Evolutionary conservation across 1,140 invertebrate species (phyloP).

Genomic region (Caerostris extrusa): DNA sequence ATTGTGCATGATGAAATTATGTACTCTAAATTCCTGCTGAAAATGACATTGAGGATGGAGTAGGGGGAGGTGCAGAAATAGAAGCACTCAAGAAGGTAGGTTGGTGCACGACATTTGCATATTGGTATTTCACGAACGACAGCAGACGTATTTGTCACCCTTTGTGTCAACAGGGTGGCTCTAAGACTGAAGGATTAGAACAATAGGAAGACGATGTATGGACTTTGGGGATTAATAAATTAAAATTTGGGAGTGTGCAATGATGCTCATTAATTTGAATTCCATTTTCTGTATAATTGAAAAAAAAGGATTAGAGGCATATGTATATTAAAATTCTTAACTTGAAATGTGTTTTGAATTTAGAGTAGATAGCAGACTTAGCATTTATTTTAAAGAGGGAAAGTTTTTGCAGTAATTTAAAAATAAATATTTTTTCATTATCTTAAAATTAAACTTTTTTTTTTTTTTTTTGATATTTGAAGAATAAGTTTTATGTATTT

Average conservation of each 20-base stretch:
- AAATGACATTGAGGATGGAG: not conserved
- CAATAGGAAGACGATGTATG: slow-evolving; percentile 4
- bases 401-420: too few relatives aligned
- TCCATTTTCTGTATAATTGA: slow-evolving; percentile 20
- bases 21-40: slow-evolving; percentile 27
- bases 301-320: not conserved
- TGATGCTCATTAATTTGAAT: not conserved
- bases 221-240: slow-evolving; percentile 40
- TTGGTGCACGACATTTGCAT: slow-evolving; percentile 60
- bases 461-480: too few relatives aligned
- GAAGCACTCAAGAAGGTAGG: slow-evolving; percentile 10
- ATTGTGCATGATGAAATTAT: slow-evolving; percentile 72
- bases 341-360: too few relatives aligned
- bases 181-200: slow-evolving; percentile 48
- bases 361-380: too few relatives aligned
- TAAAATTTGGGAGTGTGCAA: not conserved
- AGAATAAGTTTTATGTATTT: too few relatives aligned
- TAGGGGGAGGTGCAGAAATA: not conserved
- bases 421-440: too few relatives aligned
- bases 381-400: too few relatives aligned
- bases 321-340: not conserved
- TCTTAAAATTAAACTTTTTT: too few relatives aligned
- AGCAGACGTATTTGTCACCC: slow-evolving; percentile 15
- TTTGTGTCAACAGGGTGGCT: slow-evolving; percentile 45
- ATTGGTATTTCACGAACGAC: not conserved